A percentile compares a stretch with the other conserved stretches of the same genome.
These are phyloP conservation scores for Temnopleurus reevesii DNA, from an alignment of 53 echinoderm and acorn worm genomes.

Conservation along the genomic window DNA sequence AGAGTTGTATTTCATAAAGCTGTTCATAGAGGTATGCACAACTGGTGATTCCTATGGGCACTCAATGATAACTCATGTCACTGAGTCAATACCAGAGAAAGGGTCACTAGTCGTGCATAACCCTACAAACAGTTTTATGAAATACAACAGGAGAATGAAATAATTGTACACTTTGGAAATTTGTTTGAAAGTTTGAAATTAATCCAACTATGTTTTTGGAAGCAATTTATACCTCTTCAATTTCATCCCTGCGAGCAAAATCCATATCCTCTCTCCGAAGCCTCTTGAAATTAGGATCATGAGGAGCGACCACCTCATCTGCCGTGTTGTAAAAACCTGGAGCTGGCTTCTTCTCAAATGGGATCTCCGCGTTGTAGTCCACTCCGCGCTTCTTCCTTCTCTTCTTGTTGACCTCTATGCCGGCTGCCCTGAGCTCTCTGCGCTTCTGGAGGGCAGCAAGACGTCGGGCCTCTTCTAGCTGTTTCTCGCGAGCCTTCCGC, in stretches of 20 bases:
- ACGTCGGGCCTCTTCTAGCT: slow-evolving; percentile 92
- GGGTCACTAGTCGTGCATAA: too few species aligned
- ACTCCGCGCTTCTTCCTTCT: slow-evolving; percentile 89
- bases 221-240: slow-evolving; percentile 94
- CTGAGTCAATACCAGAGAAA: too few species aligned
- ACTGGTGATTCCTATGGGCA: too few species aligned
- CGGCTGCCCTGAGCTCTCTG: slow-evolving; percentile 91
- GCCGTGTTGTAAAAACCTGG: slow-evolving; percentile 87
- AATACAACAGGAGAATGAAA: not conserved
- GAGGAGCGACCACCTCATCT: slow-evolving; percentile 67
- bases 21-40: too few species aligned
- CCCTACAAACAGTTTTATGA: too few species aligned
- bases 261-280: slow-evolving; percentile 91
- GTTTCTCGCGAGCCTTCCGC: slow-evolving; percentile 96
- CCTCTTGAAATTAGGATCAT: slow-evolving; percentile 94
- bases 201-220: too few species aligned
- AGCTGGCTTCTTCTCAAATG: slow-evolving; percentile 99
- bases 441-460: slow-evolving; percentile 94
- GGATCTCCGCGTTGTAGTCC: slow-evolving; percentile 99
- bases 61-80: too few species aligned
- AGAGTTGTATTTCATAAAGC: too few species aligned
- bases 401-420: slow-evolving; percentile 92
- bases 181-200: too few species aligned
- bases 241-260: slow-evolving; percentile 77
- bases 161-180: not conserved